Conservation (phyloP, 35 echinoderm and acorn worm genomes). For the Strongylocentrotus purpuratus region DNA sequence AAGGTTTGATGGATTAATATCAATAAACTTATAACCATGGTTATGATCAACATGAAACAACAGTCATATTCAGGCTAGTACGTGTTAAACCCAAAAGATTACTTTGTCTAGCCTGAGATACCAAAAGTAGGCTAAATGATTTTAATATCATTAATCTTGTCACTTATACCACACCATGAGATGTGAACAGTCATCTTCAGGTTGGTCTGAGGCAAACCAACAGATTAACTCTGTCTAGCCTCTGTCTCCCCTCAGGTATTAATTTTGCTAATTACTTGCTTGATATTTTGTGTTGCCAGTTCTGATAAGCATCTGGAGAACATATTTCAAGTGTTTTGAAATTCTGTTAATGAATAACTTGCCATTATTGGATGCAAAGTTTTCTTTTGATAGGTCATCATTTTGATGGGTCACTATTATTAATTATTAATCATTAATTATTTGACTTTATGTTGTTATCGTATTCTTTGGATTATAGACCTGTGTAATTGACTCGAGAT, state of each 20-base stretch:
- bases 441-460: background rate
- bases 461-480: background rate
- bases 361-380: background rate
- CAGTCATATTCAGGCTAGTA: background rate
- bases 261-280: background rate
- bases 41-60: background rate
- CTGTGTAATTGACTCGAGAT: background rate
- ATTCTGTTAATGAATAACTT: slow-evolving; percentile 13
- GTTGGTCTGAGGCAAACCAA: background rate
- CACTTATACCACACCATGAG: background rate
- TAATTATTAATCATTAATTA: background rate
- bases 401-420: background rate
- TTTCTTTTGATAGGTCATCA: background rate
- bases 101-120: background rate
- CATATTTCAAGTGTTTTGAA: background rate
- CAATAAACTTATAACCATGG: background rate
- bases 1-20: background rate
- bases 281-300: background rate
- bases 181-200: background rate
- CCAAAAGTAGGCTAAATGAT: background rate
- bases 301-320: background rate
- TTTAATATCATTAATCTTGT: background rate
- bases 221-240: background rate
- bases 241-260: background rate
- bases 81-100: background rate